phyloP scores from a whole-genome alignment of 2,797 vertebrate species.

The Echeneis naucrates region DNA sequence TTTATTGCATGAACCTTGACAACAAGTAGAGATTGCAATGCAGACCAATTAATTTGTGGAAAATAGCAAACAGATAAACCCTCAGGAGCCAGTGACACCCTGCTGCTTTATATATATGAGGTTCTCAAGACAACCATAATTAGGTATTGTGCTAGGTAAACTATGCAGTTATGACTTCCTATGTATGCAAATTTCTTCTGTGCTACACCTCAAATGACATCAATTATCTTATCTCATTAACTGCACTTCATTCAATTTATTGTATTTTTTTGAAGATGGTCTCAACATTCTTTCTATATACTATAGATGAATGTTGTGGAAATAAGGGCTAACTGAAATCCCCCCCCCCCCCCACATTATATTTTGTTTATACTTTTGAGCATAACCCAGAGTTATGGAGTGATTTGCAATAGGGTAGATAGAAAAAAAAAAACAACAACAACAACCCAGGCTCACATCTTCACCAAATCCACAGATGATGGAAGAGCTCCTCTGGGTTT shows the following conservation, averaged over 20 bases:
- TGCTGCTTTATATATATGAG: neutral
- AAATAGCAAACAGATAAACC: slow-evolving; percentile 22
- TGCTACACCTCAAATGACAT: neutral
- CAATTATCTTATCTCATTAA: slow-evolving; percentile 6
- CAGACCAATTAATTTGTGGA: slow-evolving; percentile 34
- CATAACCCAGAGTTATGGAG: neutral
- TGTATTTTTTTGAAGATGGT: slow-evolving; percentile 4
- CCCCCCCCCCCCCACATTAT: too few species aligned
- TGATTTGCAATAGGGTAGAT: neutral
- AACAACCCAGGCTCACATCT: too few species aligned
- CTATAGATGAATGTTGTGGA: neutral
- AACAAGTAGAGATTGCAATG: slow-evolving; percentile 34
- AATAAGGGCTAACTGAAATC: neutral
- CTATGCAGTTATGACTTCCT: neutral
- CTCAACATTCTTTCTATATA: slow-evolving; percentile 16
- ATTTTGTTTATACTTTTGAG: neutral
- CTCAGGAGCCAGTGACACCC: neutral
- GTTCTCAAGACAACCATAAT: slow-evolving; percentile 5
- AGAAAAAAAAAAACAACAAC: neutral
- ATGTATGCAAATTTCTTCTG: neutral
- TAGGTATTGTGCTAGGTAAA: neutral
- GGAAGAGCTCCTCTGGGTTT: neutral
- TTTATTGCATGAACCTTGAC: slow-evolving; percentile 34
- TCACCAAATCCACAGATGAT: neutral
- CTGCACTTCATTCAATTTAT: neutral